Evolutionary conservation across 2,797 vertebrate species (phyloP).

Genomic region (Chaenodraco wilsoni): DNA sequence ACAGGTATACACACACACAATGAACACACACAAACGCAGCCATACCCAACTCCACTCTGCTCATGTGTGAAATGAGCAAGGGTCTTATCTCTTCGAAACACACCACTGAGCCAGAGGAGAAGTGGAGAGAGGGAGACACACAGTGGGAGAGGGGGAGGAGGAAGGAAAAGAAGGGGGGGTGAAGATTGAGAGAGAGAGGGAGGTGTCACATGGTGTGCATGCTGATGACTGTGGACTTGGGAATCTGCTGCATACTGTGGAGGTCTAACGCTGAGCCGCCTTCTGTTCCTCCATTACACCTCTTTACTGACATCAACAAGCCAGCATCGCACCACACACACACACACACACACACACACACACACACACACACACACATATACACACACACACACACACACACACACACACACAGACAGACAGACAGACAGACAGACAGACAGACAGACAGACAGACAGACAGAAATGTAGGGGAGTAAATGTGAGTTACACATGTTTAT

Average conservation of each 20-base stretch:
- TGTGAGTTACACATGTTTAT: too few relatives aligned
- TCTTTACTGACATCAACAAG: conserved; percentile 39
- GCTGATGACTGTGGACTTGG: conserved; percentile 74
- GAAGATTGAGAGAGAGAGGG: conserved; percentile 49
- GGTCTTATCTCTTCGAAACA: conserved; percentile 88
- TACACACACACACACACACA: too few relatives aligned
- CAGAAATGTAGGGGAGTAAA: too few relatives aligned
- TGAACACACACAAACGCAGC: conserved; percentile 41
- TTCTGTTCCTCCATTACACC: conserved; percentile 31
- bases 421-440: too few relatives aligned
- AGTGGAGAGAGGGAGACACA: conserved; percentile 73
- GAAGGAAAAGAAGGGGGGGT: conserved; percentile 38
- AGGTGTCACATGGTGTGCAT: conserved; percentile 76
- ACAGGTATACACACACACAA: conserved; percentile 36
- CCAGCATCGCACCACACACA: not conserved
- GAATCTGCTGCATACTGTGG: conserved; percentile 64
- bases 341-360: not conserved
- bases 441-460: too few relatives aligned
- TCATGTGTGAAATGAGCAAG: conserved; percentile 89
- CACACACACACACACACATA: too few relatives aligned
- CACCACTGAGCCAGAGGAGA: conserved; percentile 87
- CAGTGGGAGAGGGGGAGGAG: conserved; percentile 63
- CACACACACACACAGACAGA: too few relatives aligned
- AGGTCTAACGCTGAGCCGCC: conserved; percentile 56
- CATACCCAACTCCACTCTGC: conserved; percentile 79